These are phyloP conservation scores for Molorchus minor DNA, from an alignment of 2,888 invertebrate species.

Conservation along the genomic window DNA sequence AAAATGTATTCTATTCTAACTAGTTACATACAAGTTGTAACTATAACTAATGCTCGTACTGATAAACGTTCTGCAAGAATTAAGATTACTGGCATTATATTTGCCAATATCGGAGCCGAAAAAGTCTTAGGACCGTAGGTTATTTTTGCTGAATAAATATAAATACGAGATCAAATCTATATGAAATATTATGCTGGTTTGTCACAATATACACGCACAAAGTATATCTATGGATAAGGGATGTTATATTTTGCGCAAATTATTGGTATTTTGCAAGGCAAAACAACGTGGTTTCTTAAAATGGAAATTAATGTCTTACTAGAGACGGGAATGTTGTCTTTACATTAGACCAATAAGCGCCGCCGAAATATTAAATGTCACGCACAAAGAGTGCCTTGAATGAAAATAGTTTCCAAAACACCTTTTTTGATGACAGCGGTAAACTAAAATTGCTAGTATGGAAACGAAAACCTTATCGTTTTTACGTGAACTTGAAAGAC, in stretches of 20 bases:
- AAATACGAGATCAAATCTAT: too few relatives aligned
- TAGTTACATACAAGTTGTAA: too few relatives aligned
- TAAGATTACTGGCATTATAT: too few relatives aligned
- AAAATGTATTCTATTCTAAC: too few relatives aligned
- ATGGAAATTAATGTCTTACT: neutral
- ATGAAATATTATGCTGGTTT: too few relatives aligned
- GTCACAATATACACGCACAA: slow-evolving; percentile 24
- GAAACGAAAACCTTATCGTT: neutral
- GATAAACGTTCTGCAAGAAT: too few relatives aligned
- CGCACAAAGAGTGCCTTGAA: slow-evolving; percentile 32
- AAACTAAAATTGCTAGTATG: neutral
- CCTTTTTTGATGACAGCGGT: neutral
- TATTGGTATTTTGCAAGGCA: neutral
- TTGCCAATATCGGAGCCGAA: too few relatives aligned
- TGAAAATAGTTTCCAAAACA: neutral
- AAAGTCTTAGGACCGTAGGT: too few relatives aligned
- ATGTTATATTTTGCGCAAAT: slow-evolving; percentile 10
- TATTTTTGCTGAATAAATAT: too few relatives aligned
- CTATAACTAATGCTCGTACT: too few relatives aligned
- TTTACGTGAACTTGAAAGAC: too few relatives aligned
- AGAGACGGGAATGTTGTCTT: neutral
- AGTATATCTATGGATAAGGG: slow-evolving; percentile 3
- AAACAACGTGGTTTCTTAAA: neutral
- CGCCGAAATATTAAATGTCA: slow-evolving; percentile 18
- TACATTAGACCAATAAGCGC: slow-evolving; percentile 5